A percentile compares a stretch with the other conserved stretches of the same genome.
Conservation (phyloP, 2,113 vertebrate species). For the Eudyptes chrysolophus region DNA sequence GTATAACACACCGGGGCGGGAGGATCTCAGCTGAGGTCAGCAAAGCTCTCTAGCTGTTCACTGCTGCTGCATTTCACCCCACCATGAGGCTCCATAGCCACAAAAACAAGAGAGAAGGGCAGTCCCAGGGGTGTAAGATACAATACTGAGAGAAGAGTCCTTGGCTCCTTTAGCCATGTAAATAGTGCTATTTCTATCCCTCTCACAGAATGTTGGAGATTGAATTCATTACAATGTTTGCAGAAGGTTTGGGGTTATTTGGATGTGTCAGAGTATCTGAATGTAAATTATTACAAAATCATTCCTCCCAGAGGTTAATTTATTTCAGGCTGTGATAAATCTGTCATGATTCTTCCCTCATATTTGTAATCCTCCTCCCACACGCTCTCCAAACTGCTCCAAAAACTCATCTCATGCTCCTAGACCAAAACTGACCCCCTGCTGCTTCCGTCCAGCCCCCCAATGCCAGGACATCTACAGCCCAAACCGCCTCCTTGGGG, state of each 20-base stretch:
- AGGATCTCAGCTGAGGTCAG: background rate
- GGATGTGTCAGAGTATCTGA: conserved; percentile 34
- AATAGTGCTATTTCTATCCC: conserved; percentile 1
- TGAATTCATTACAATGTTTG: background rate
- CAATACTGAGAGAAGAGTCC: background rate
- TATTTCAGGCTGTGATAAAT: conserved; percentile 20
- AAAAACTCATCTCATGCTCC: background rate
- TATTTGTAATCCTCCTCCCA: background rate
- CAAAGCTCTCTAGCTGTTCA: background rate
- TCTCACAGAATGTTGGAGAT: background rate
- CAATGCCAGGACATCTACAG: background rate
- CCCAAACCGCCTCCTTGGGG: background rate
- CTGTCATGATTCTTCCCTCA: background rate
- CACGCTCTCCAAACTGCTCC: background rate
- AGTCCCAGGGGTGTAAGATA: background rate
- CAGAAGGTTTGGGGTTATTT: conserved; percentile 49
- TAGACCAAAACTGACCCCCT: background rate
- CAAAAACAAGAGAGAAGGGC: background rate
- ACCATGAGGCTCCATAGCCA: background rate
- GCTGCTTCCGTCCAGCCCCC: background rate
- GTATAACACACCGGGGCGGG: rapidly evolving
- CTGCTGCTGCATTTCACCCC: background rate
- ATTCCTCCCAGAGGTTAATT: conserved; percentile 37
- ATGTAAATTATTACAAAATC: conserved; percentile 58
- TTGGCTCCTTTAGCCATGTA: background rate